Conservation (phyloP, 2,797 vertebrate species). For the Danionella dracula region DNA sequence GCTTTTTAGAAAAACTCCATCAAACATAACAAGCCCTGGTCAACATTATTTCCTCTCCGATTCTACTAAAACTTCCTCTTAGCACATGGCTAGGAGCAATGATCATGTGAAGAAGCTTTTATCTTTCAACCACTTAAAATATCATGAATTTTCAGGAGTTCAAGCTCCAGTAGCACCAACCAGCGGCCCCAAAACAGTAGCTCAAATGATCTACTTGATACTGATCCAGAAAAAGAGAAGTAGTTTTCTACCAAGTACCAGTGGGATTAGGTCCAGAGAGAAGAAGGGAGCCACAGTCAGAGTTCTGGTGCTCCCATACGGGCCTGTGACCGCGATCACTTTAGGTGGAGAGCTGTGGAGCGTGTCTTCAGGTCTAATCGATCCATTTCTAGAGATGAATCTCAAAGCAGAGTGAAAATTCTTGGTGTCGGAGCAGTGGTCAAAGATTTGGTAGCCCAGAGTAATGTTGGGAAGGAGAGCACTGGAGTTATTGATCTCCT, state of each 20-base stretch:
- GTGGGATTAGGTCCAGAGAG: slow-evolving; percentile 56
- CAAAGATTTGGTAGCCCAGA: slow-evolving; percentile 77
- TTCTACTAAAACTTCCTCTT: too few species aligned
- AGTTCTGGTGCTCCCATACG: slow-evolving; percentile 52
- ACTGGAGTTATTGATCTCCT: slow-evolving; percentile 75
- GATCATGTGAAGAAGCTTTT: too few species aligned
- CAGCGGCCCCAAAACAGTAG: too few species aligned
- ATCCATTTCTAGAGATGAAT: slow-evolving; percentile 52
- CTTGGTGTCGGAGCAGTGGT: slow-evolving; percentile 61
- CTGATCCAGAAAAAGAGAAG: too few species aligned
- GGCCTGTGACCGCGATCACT: slow-evolving; percentile 56
- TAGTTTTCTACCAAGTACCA: slow-evolving; percentile 57
- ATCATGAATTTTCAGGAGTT: too few species aligned
- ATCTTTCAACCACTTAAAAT: too few species aligned
- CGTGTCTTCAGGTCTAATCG: slow-evolving; percentile 34
- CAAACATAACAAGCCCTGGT: too few species aligned
- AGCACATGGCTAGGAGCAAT: too few species aligned
- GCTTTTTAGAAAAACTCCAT: too few species aligned
- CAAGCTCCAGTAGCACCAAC: too few species aligned
- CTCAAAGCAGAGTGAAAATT: slow-evolving; percentile 53
- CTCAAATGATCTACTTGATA: too few species aligned
- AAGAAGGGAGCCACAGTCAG: slow-evolving; percentile 58
- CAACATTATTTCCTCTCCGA: too few species aligned
- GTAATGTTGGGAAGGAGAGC: slow-evolving; percentile 68
- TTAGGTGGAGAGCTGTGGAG: slow-evolving; percentile 32